phyloP scores from a whole-genome alignment of 2,113 vertebrate species.

The Albula glossodonta region DNA sequence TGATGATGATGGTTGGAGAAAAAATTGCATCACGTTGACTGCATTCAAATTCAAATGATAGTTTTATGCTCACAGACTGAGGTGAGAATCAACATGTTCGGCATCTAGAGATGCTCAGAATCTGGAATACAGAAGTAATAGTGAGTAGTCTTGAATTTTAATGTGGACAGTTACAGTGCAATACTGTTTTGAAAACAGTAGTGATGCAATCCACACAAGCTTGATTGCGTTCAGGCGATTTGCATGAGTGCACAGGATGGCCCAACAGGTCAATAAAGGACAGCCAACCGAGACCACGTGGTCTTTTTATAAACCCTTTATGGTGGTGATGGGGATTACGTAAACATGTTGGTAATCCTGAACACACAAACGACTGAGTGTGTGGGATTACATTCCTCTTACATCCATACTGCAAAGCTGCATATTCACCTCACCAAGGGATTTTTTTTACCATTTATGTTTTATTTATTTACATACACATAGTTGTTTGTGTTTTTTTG shows the following conservation, averaged over 20 bases:
- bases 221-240: background rate
- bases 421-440: background rate
- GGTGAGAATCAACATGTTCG: background rate
- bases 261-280: background rate
- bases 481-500: no score
- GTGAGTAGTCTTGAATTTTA: background rate
- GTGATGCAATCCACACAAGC: background rate
- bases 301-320: background rate
- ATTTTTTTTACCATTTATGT: background rate
- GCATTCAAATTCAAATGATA: background rate
- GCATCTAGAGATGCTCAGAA: background rate
- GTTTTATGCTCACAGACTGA: background rate
- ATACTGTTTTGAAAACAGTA: background rate
- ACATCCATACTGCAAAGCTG: background rate
- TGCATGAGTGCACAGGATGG: no score
- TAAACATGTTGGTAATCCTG: background rate
- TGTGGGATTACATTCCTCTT: background rate
- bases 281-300: background rate
- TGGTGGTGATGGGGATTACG: background rate
- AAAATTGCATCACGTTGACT: background rate
- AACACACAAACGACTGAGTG: background rate
- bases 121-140: background rate
- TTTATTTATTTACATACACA: no score
- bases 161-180: background rate
- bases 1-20: no score